Base-by-base conservation (phyloP, 2,888 invertebrate genomes). In the Eurytoma californica region DNA sequence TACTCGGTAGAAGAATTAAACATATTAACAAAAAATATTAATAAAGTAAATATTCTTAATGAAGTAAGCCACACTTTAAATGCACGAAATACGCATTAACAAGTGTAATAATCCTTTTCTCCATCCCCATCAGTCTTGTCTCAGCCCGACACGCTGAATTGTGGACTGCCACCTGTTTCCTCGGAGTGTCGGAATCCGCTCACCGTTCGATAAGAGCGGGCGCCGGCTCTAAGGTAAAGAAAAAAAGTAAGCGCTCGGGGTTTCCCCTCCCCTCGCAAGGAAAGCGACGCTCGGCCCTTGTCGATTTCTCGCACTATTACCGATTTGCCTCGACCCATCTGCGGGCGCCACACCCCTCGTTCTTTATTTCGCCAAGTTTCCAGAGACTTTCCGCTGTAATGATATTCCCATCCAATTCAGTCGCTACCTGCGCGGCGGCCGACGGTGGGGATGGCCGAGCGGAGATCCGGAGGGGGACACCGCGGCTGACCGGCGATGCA, bases 381-480 rank as follows among this genome's bases (percentile, higher is more conserved):
- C 84, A 79, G 84, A 86, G 85, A 85, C 84, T 86, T 84, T 86
- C 86, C 84, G 83, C 86, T 85, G 86, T 86, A 89, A 89, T 88
- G 88, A 89, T 88, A 88, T 88, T 88, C 87, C 86, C 85, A 86
- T 86, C 85, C 85, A 89, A 89, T 73, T 73, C 67, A 57, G 63
- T 49, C 61, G 49, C 60, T 63, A 76, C 63, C 63, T 61, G 63
- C 63, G 47, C 69, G 70, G 75, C 67, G 65, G 16, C 14, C 47
- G 68, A 28, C n/a, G 39, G 65, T 7, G 4, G 51, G 24, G 60
- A 55, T 24, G 24, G n/a, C 47, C 20, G 65, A 24, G 39, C n/a
- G n/a, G 14, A 57, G 58, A 3, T 2, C 47, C 39, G 3, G 51
- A 57, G 60, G 49, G 47, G 63, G 24, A 47, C 55, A 18, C 73